Evolutionary conservation across 2,888 invertebrate genomes (phyloP).

Genomic region (Elegia similella): DNA sequence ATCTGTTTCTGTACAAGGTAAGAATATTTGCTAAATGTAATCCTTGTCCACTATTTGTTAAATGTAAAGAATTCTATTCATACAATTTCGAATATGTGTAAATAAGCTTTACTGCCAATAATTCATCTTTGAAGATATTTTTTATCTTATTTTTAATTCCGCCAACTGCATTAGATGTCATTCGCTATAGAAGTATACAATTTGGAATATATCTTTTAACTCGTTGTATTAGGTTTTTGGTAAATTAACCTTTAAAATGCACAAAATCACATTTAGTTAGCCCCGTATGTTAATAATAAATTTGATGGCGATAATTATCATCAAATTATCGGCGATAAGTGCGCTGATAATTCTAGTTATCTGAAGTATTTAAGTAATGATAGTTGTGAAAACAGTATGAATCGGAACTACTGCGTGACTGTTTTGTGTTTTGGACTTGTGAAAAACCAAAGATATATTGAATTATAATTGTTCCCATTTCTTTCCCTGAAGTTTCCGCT

Average conservation of each 20-base stretch:
- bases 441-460: slow-evolving; percentile 9
- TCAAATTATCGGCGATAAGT: background rate
- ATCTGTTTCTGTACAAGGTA: background rate
- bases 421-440: slow-evolving; percentile 10
- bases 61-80: background rate
- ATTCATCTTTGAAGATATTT: background rate
- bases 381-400: slow-evolving; percentile 6
- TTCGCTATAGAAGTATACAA: background rate
- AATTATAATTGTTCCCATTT: no score
- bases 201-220: background rate
- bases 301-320: background rate
- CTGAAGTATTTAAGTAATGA: slow-evolving; percentile 8
- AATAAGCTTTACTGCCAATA: background rate
- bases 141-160: background rate
- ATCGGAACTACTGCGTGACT: background rate
- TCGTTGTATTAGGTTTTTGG: background rate
- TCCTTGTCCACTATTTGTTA: background rate
- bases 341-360: slow-evolving; percentile 7
- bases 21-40: background rate
- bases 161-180: background rate
- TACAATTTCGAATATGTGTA: background rate
- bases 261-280: slow-evolving; percentile 3
- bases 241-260: background rate
- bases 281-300: background rate
- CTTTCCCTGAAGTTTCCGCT: no score